These are phyloP conservation scores for Temnothorax unifasciatus DNA, from an alignment of 2,888 invertebrate species.

Conservation along the genomic window DNA sequence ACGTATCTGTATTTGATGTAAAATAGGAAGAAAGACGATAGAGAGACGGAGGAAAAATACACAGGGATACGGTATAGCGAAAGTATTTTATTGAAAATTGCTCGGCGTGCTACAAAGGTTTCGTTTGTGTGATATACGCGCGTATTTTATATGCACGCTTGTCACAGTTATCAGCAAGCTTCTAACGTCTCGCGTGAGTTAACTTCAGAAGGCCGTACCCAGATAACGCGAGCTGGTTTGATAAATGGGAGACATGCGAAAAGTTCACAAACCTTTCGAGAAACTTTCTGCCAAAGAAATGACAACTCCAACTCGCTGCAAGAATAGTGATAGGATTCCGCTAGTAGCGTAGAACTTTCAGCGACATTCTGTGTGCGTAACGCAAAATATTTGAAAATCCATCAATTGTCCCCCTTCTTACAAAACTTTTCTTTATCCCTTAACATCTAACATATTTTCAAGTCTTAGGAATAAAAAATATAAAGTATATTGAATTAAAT, in stretches of 20 bases:
- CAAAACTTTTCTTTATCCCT: background rate
- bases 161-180: conserved; percentile 47
- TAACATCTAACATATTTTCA: background rate
- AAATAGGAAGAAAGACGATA: background rate
- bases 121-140: background rate
- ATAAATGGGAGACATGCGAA: conserved; percentile 54
- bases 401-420: background rate
- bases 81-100: conserved; percentile 22
- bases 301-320: conserved; percentile 39
- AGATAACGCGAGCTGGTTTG: conserved; percentile 30
- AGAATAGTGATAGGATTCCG: conserved; percentile 43
- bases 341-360: conserved; percentile 1
- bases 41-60: background rate
- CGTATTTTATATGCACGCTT: conserved; percentile 36
- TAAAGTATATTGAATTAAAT: background rate
- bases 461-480: background rate
- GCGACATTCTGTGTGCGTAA: background rate
- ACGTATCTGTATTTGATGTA: conserved; percentile 16
- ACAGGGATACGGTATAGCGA: background rate
- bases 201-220: conserved; percentile 40
- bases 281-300: conserved; percentile 39
- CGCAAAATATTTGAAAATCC: conserved; percentile 5
- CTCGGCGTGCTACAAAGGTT: conserved; percentile 14
- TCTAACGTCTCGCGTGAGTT: conserved; percentile 46
- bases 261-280: conserved; percentile 45